Evolutionary conservation across 2,113 vertebrate species (phyloP).

Genomic region (Lepus americanus): DNA sequence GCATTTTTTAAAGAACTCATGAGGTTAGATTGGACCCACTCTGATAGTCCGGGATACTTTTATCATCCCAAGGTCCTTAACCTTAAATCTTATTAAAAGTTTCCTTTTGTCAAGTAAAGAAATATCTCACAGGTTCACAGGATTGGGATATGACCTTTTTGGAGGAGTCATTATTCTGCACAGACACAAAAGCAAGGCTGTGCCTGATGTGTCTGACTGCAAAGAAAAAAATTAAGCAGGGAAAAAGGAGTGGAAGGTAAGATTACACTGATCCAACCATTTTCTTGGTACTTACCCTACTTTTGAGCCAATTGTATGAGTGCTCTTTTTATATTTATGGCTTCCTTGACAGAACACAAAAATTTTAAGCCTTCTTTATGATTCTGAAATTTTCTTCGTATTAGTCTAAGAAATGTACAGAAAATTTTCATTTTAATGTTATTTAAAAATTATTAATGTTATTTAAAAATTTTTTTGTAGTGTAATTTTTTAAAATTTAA

Average conservation of each 20-base stretch:
- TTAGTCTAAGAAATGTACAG: not conserved
- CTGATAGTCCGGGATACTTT: not conserved
- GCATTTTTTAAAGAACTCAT: not conserved
- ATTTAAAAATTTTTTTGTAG: no score
- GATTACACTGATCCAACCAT: not conserved
- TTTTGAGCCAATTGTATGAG: not conserved
- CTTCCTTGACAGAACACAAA: slow-evolving; percentile 24
- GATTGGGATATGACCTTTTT: not conserved
- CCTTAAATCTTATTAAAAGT: not conserved
- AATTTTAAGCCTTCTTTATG: not conserved
- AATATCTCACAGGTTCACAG: not conserved
- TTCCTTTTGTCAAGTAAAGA: not conserved
- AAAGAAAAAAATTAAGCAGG: not conserved
- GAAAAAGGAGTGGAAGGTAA: not conserved
- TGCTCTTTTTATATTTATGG: not conserved
- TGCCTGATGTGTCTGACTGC: not conserved
- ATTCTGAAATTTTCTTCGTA: not conserved
- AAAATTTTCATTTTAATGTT: not conserved
- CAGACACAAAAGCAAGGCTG: not conserved
- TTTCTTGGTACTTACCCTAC: not conserved
- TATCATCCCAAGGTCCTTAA: not conserved
- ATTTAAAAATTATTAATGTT: not conserved
- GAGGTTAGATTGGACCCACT: not conserved
- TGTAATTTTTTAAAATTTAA: no score
- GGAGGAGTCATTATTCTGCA: not conserved